Percentiles rank a stretch among this genome's conserved stretches.
Evolutionary conservation across 2,113 vertebrate species (phyloP).

Genomic region (Megaptera novaeangliae): DNA sequence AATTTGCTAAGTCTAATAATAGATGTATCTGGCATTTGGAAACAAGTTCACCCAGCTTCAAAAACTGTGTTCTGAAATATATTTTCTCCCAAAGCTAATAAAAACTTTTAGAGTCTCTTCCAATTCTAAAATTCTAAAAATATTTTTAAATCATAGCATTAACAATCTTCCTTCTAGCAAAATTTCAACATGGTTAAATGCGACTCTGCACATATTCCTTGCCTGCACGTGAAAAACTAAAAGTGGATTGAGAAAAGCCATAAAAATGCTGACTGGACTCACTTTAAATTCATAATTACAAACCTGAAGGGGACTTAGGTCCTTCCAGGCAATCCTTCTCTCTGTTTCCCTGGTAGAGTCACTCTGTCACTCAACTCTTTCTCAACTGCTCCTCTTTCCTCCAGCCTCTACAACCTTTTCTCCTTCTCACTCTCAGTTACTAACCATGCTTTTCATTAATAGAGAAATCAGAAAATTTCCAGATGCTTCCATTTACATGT

Average conservation of each 20-base stretch:
- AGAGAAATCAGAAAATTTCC: not conserved
- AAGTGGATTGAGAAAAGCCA: not conserved
- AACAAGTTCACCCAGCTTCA: not conserved
- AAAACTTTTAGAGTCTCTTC: not conserved
- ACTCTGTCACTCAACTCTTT: not conserved
- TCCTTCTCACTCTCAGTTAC: not conserved
- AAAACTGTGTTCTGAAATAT: conserved; percentile 18
- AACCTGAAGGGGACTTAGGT: not conserved
- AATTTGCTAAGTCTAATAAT: not conserved
- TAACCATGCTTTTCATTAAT: not conserved
- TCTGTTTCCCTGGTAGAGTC: not conserved
- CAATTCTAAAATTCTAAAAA: conserved; percentile 50
- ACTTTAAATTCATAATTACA: conserved; percentile 21
- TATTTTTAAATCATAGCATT: conserved; percentile 34
- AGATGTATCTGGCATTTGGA: not conserved
- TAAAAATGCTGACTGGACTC: not conserved
- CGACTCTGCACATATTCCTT: not conserved
- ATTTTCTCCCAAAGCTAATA: conserved; percentile 15
- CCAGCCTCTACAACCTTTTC: not conserved
- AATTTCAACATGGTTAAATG: conserved; percentile 14
- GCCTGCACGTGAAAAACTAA: not conserved
- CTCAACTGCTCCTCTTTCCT: not conserved
- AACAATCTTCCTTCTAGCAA: conserved; percentile 19
- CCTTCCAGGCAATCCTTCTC: not conserved
- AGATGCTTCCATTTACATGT: not conserved